Conservation (phyloP, 2,797 vertebrate species). For the Bradypus variegatus region DNA sequence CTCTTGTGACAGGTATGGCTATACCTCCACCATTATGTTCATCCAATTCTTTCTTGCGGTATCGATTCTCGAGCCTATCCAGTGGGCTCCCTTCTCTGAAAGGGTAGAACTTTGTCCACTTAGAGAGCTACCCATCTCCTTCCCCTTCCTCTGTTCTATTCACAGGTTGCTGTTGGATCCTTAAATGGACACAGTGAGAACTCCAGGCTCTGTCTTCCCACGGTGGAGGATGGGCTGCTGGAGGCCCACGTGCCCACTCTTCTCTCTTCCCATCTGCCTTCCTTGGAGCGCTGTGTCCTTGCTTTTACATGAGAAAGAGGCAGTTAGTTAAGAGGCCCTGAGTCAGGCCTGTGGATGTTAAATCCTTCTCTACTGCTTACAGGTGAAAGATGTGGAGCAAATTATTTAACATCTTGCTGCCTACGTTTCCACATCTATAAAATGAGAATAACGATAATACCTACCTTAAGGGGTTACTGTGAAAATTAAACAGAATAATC, state of each 20-base stretch:
- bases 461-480: background rate
- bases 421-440: background rate
- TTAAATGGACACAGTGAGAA: background rate
- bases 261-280: background rate
- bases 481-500: background rate
- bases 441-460: background rate
- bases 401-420: background rate
- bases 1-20: background rate
- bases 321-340: background rate
- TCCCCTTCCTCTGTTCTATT: background rate
- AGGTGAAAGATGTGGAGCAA: background rate
- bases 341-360: background rate
- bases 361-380: background rate
- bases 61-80: background rate
- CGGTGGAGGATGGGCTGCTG: background rate
- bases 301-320: background rate
- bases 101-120: background rate
- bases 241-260: background rate
- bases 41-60: background rate
- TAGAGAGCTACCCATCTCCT: background rate
- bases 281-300: background rate
- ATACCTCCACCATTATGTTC: background rate
- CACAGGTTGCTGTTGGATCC: background rate
- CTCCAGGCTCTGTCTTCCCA: background rate
- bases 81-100: background rate